Conservation (phyloP, 2,888 invertebrate genomes). For the Glyphotaelius pellucidus region DNA sequence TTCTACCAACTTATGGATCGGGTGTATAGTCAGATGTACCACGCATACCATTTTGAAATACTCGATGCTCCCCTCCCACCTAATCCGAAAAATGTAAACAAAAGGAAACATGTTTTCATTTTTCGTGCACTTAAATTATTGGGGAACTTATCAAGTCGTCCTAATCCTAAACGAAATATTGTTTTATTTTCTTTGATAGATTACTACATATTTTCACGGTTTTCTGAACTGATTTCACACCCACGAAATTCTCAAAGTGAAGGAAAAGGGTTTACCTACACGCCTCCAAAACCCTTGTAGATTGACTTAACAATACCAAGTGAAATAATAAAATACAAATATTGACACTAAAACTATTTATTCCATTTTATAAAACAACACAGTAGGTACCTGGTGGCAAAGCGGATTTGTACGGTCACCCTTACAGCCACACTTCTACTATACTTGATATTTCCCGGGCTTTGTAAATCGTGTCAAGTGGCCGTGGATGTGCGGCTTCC, state of each 20-base stretch:
- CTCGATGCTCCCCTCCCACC: too few relatives aligned
- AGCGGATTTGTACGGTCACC: not conserved
- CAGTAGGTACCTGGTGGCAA: not conserved
- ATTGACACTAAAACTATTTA: not conserved
- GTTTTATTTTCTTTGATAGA: not conserved
- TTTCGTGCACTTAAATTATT: too few relatives aligned
- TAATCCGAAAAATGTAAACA: too few relatives aligned
- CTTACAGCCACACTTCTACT: too few relatives aligned
- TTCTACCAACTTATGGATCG: too few relatives aligned
- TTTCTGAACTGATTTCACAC: not conserved
- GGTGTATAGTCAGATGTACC: too few relatives aligned
- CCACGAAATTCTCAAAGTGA: not conserved
- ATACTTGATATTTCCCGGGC: not conserved
- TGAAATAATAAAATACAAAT: not conserved
- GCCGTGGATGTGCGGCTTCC: slow-evolving; percentile 11
- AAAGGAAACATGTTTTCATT: too few relatives aligned
- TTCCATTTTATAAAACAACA: not conserved
- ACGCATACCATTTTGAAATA: too few relatives aligned
- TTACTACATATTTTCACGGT: not conserved
- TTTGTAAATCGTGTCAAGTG: slow-evolving; percentile 13
- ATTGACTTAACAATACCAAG: not conserved
- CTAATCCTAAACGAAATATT: not conserved
- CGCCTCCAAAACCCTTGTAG: not conserved
- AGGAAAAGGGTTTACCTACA: not conserved
- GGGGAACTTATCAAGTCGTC: not conserved